Base-by-base conservation (phyloP, 2,888 invertebrate genomes). In the Caenorhabditis sp. region DNA sequence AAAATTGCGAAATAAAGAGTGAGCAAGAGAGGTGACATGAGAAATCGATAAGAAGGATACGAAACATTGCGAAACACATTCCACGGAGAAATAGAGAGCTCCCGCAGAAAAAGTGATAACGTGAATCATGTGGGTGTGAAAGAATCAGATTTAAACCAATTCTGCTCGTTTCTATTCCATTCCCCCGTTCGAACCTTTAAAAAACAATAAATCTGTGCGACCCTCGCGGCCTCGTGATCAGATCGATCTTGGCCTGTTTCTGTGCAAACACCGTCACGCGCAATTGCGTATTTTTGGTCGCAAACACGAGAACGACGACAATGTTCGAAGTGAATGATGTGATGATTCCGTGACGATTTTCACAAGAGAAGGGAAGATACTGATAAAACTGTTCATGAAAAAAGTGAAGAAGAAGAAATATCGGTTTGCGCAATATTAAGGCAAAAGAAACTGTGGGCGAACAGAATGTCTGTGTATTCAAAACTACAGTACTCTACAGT, bases 201-300 rank as follows among this genome's bases (percentile, higher is more conserved):
- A 32, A 15, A 37, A 17, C 15, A 56, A 24, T n/a, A n/a, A n/a
- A n/a, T n/a, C n/a, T n/a, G 35, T 35, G 35, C 35, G 35, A 6
- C 22, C n/a, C 55, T 26, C 46, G 65, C 30, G 55, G 39, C 55
- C 41, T 50, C n/a, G 24, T 24, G 46, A 46, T 15, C 13, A 20
- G 39, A 11, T n/a, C 6, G 30, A 53, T 53, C 55, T n/a, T n/a
- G n/a, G n/a, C n/a, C n/a, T 22, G 27, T 45, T 37, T 15, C 17
- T 17, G 55, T 65, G 65, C 65, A 56, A 56, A 48, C 65, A 65
- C 65, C 48, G 22, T 8, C 7, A 56, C 65, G 65, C 46, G 8
- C 15, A 7, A 46, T n/a, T 39, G 37, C 65, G 20, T 39, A 55
- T n/a, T 1, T 7, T 8, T 2, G 9, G 17, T n/a, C 17, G 5